Evolutionary conservation across 2,113 vertebrate genomes (phyloP).

Genomic region (Ancistrus triradiatus): DNA sequence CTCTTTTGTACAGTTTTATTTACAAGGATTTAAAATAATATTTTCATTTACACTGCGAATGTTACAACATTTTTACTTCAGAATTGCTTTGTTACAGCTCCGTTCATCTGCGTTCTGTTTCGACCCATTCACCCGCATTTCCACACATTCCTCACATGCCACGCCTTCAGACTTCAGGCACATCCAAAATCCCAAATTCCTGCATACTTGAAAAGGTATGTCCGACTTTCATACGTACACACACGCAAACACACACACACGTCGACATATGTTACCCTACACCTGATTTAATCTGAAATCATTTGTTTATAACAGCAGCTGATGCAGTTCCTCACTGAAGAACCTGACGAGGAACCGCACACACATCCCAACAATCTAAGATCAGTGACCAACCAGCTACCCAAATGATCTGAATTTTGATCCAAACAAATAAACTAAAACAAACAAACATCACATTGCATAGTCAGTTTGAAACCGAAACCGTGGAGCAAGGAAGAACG

Average conservation of each 20-base stretch:
- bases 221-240: slow-evolving; percentile 12
- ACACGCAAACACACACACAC: background rate
- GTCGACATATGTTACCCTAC: background rate
- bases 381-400: no score
- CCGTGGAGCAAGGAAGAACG: background rate
- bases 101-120: background rate
- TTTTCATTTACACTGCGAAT: slow-evolving; percentile 86
- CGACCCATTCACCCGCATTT: slow-evolving; percentile 30
- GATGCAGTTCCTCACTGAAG: background rate
- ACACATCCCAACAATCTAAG: no score
- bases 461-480: slow-evolving; percentile 18
- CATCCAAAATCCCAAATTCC: background rate
- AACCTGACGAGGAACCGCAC: background rate
- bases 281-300: background rate
- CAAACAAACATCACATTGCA: slow-evolving; percentile 28
- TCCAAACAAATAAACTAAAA: slow-evolving; percentile 1
- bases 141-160: slow-evolving; percentile 40
- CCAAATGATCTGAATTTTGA: no score
- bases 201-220: background rate
- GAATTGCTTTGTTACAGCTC: slow-evolving; percentile 66
- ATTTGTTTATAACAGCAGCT: background rate
- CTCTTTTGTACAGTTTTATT: slow-evolving; percentile 91
- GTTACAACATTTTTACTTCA: slow-evolving; percentile 88
- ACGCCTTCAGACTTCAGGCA: no score
- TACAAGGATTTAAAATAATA: slow-evolving; percentile 96